Conservation (phyloP, 2,888 invertebrate species). For the Drosophila paracracens region DNA sequence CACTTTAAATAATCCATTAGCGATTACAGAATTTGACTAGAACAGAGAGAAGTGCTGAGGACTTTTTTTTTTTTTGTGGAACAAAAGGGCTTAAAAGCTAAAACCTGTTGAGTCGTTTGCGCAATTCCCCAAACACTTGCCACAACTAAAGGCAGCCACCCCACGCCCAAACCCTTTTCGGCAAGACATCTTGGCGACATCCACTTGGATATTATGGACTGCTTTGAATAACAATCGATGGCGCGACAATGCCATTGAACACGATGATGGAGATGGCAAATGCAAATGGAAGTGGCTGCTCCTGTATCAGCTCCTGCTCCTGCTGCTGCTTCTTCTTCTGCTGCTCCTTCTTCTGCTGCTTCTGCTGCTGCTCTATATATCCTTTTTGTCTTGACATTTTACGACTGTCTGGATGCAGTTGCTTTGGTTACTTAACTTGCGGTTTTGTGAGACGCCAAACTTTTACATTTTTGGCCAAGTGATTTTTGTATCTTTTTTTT, state of each 20-base stretch:
- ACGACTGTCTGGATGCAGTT: slow-evolving; percentile 63
- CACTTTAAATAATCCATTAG: slow-evolving; percentile 80
- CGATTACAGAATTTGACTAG: slow-evolving; percentile 56
- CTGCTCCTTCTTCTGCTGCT: neutral
- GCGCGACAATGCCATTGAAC: slow-evolving; percentile 64
- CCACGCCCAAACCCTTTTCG: slow-evolving; percentile 40
- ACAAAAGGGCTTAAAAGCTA: slow-evolving; percentile 82
- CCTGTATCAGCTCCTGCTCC: neutral
- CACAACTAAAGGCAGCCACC: slow-evolving; percentile 70
- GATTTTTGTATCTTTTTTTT: slow-evolving; percentile 31
- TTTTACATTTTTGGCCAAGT: slow-evolving; percentile 20
- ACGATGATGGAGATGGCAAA: slow-evolving; percentile 59
- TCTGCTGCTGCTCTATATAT: neutral
- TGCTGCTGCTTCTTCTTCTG: neutral
- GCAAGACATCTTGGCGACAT: slow-evolving; percentile 27
- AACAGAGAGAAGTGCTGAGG: slow-evolving; percentile 22
- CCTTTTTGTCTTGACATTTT: slow-evolving; percentile 66
- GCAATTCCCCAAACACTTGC: slow-evolving; percentile 85
- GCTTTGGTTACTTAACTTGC: slow-evolving; percentile 48
- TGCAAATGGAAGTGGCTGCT: slow-evolving; percentile 50
- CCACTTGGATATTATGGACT: slow-evolving; percentile 72
- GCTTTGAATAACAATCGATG: slow-evolving; percentile 80
- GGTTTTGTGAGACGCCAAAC: slow-evolving; percentile 16
- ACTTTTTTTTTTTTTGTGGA: neutral
- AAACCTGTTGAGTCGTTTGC: slow-evolving; percentile 85